Conservation (phyloP, 2,797 vertebrate genomes). For the Sebastolobus altivelis region DNA sequence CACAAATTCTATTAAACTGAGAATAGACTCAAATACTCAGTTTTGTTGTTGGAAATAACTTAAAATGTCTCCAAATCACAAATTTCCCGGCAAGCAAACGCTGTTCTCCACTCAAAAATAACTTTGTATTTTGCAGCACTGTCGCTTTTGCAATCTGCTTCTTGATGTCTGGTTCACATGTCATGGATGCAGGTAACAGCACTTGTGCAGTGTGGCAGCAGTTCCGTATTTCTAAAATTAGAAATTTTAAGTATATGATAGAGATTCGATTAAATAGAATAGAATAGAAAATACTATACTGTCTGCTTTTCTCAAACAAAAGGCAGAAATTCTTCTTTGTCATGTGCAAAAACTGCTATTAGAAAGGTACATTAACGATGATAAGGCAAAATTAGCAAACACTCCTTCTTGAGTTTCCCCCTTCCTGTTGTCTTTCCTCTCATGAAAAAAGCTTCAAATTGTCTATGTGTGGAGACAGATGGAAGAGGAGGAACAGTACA, state of each 20-base stretch:
- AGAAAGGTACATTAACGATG: too few relatives aligned
- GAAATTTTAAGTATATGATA: too few relatives aligned
- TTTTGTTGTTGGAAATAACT: not conserved
- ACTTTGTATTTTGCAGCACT: not conserved
- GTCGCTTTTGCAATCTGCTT: not conserved
- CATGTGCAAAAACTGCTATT: too few relatives aligned
- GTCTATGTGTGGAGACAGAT: not conserved
- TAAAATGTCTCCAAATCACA: not conserved
- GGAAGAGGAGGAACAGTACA: not conserved
- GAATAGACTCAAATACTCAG: not conserved
- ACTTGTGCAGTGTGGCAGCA: not conserved
- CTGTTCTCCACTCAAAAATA: not conserved
- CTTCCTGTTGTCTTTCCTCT: not conserved
- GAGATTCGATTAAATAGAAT: too few relatives aligned
- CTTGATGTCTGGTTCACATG: not conserved
- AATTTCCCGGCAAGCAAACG: rapidly evolving
- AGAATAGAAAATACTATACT: too few relatives aligned
- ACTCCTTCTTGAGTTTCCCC: constrained; percentile 2
- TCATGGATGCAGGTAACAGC: not conserved
- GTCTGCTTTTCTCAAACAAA: too few relatives aligned
- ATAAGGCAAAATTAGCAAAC: not conserved
- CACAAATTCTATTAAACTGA: not conserved
- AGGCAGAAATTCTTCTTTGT: too few relatives aligned
- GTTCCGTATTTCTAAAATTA: too few relatives aligned
- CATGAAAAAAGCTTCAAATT: not conserved